Conservation (phyloP, 2,113 vertebrate species). For the Limnothrissa miodon region DNA sequence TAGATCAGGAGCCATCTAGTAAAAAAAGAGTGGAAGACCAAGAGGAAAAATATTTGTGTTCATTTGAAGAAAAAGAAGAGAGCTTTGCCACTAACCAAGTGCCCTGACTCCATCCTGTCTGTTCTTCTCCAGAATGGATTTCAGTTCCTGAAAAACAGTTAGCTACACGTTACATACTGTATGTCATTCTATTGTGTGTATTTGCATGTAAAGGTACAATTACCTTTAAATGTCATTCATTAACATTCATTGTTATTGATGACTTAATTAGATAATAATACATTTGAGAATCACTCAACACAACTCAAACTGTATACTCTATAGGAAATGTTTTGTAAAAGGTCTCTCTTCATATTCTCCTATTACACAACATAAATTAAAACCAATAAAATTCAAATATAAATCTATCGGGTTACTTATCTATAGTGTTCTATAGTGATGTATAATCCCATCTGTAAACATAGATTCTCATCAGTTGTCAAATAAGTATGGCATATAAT, state of each 20-base stretch:
- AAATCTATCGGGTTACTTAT: too few relatives aligned
- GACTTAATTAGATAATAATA: too few relatives aligned
- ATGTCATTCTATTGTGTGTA: too few relatives aligned
- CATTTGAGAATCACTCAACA: too few relatives aligned
- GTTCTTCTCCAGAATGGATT: constrained; percentile 48
- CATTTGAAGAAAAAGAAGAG: neutral
- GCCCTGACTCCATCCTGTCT: constrained; percentile 51
- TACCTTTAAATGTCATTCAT: neutral
- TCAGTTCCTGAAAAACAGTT: constrained; percentile 44
- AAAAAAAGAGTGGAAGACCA: neutral
- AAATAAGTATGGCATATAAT: neutral
- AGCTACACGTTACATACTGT: neutral
- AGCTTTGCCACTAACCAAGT: constrained; percentile 43
- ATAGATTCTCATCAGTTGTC: neutral
- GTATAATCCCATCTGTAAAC: neutral
- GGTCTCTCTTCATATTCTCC: too few relatives aligned
- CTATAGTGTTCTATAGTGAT: neutral
- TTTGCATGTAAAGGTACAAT: neutral
- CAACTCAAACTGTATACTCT: too few relatives aligned
- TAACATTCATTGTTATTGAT: neutral
- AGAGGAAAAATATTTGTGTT: neutral
- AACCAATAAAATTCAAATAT: too few relatives aligned
- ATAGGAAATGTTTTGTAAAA: too few relatives aligned
- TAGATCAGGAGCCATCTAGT: neutral
- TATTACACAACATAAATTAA: too few relatives aligned